Conservation (phyloP, 2,113 vertebrate species). For the Odontophorus gujanensis region DNA sequence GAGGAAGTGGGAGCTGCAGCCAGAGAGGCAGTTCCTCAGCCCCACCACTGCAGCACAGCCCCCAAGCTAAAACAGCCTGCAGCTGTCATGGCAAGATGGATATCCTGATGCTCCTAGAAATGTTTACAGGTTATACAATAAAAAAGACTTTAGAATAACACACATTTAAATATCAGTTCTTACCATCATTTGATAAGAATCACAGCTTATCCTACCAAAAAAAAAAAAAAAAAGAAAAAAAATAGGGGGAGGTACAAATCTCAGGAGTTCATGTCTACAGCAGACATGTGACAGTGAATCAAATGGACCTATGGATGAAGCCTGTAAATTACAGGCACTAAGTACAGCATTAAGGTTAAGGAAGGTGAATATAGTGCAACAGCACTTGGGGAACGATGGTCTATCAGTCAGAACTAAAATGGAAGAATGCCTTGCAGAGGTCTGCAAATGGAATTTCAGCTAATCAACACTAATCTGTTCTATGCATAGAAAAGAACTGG, state of each 20-base stretch:
- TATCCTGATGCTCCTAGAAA: background rate
- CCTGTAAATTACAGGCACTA: background rate
- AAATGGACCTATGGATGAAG: background rate
- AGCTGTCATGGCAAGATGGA: background rate
- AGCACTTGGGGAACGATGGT: background rate
- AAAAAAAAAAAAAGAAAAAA: background rate
- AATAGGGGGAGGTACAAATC: rapidly evolving
- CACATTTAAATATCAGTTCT: background rate
- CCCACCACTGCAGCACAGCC: background rate
- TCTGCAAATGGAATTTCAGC: background rate
- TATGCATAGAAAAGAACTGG: background rate
- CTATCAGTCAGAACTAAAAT: background rate
- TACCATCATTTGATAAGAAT: background rate
- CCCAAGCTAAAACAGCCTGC: background rate
- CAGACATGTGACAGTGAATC: background rate
- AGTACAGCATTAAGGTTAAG: background rate
- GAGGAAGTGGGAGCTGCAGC: background rate
- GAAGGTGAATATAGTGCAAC: background rate
- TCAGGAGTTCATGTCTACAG: background rate
- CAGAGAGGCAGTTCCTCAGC: background rate
- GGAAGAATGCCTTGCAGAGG: background rate
- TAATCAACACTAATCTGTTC: background rate
- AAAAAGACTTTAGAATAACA: background rate
- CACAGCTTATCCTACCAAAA: background rate
- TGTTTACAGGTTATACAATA: background rate